Percentiles rank a stretch among this genome's conserved stretches.
These are phyloP conservation scores for Pangasius sanitwongsei DNA, from an alignment of 2,797 vertebrate species.

Conservation along the genomic window DNA sequence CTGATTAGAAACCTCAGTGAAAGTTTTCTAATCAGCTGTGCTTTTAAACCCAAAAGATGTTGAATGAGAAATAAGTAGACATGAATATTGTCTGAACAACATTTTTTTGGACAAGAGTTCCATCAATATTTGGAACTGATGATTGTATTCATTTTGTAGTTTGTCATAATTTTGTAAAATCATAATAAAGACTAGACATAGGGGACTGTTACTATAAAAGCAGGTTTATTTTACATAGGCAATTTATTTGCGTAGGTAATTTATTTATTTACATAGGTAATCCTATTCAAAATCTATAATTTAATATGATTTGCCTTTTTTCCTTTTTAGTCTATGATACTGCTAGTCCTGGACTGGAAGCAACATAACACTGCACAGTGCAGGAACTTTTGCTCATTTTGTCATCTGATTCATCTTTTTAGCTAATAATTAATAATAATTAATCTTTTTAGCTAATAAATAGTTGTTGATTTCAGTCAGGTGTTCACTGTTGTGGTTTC, in stretches of 20 bases:
- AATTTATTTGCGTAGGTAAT: not conserved
- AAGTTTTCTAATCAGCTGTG: not conserved
- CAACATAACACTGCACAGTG: not conserved
- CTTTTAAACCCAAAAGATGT: not conserved
- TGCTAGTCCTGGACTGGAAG: not conserved
- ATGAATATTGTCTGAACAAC: not conserved
- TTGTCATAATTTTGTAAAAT: not conserved
- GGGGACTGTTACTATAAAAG: not conserved
- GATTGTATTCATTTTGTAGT: not conserved
- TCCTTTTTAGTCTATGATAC: not conserved
- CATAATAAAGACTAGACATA: not conserved
- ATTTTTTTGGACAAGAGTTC: not conserved
- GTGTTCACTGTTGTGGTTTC: not conserved
- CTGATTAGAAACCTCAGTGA: slow-evolving; percentile 5
- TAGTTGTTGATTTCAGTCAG: not conserved
- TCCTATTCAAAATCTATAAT: not conserved
- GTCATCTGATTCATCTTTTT: not conserved
- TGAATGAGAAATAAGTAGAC: slow-evolving; percentile 1
- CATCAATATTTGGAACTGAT: not conserved
- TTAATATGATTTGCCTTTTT: not conserved
- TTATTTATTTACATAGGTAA: not conserved
- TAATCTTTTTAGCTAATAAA: not conserved
- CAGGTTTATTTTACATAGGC: not conserved
- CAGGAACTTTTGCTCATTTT: not conserved
- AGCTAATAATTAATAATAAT: not conserved